Conservation (phyloP, 2,888 invertebrate species). For the Eulithis testata region DNA sequence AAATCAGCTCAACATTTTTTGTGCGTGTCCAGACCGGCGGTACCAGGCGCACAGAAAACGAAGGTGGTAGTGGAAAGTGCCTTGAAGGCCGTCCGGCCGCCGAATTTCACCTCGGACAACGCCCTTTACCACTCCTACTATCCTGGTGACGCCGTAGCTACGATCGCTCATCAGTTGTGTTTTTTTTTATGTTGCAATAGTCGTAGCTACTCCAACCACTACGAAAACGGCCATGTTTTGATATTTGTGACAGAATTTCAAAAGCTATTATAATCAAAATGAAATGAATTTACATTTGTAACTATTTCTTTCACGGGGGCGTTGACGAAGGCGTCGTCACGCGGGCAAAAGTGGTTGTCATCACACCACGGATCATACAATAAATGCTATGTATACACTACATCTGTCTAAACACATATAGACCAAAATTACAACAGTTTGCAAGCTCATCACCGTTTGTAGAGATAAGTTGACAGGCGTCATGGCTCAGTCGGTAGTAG, state of each 20-base stretch:
- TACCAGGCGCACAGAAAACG: constrained; percentile 66
- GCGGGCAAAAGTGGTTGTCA: too few relatives aligned
- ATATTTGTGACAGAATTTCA: neutral
- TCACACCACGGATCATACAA: too few relatives aligned
- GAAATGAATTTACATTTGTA: too few relatives aligned
- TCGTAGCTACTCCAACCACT: neutral
- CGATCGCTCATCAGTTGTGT: neutral
- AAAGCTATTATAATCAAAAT: too few relatives aligned
- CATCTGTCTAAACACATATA: too few relatives aligned
- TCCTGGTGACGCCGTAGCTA: constrained; percentile 50
- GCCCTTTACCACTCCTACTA: constrained; percentile 51
- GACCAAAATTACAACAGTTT: too few relatives aligned
- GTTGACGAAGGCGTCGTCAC: too few relatives aligned
- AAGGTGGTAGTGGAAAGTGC: constrained; percentile 68
- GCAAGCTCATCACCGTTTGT: too few relatives aligned
- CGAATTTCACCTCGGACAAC: constrained; percentile 72
- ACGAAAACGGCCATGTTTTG: neutral
- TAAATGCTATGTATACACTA: too few relatives aligned
- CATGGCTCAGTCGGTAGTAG: too few relatives aligned
- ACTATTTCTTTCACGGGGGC: too few relatives aligned
- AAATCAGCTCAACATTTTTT: constrained; percentile 48
- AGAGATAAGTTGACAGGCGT: too few relatives aligned
- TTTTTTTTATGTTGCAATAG: constrained; percentile 4
- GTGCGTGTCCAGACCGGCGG: constrained; percentile 46
- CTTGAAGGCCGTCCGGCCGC: constrained; percentile 65